Evolutionary conservation across 2,113 vertebrate genomes (phyloP).

Genomic region (Ia io): DNA sequence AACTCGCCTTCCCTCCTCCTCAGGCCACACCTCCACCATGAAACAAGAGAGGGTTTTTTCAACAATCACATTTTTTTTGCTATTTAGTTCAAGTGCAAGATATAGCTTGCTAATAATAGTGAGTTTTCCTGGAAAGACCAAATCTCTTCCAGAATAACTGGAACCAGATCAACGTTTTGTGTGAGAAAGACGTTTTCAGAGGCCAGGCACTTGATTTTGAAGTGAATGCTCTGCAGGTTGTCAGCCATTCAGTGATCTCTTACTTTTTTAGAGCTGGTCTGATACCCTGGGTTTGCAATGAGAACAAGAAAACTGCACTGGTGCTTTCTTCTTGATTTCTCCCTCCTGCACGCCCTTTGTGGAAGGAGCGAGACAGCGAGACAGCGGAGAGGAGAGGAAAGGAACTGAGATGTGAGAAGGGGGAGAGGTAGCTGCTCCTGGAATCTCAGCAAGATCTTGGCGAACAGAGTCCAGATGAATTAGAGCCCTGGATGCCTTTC

Average conservation of each 20-base stretch:
- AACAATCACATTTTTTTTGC: not conserved
- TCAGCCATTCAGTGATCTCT: not conserved
- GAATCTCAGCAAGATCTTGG: not conserved
- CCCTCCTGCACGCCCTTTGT: not conserved
- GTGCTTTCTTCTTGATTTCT: not conserved
- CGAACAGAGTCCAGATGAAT: not conserved
- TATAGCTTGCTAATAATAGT: not conserved
- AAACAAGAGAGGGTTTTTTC: not conserved
- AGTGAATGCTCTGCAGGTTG: not conserved
- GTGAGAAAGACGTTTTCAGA: not conserved
- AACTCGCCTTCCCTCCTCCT: not conserved
- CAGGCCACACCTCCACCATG: not conserved
- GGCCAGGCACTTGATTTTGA: not conserved
- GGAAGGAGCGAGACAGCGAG: not conserved
- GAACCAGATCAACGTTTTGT: not conserved
- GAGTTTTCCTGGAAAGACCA: not conserved
- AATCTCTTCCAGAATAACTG: conserved; percentile 25
- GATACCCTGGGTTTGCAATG: not conserved
- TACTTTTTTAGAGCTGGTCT: not conserved
- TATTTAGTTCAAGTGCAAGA: not conserved
- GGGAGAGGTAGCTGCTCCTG: not conserved
- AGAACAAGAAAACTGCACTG: not conserved
- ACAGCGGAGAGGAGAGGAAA: not conserved
- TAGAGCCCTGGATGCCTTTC: not conserved
- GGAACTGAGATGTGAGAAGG: not conserved